Conservation (phyloP, 2,113 vertebrate species). For the Paramormyrops kingsleyae region DNA sequence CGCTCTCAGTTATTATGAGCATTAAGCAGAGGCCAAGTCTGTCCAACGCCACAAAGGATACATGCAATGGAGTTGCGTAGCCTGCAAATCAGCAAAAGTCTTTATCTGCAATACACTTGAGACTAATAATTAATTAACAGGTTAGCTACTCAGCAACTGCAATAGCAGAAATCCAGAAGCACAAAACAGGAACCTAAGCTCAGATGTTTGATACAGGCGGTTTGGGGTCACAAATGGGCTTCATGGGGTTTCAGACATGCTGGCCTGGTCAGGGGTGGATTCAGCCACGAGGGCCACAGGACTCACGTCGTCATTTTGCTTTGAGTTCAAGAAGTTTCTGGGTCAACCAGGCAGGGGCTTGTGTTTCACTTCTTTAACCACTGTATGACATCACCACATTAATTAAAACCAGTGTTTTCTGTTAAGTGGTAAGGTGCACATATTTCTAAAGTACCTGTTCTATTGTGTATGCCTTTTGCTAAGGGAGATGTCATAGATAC, state of each 20-base stretch:
- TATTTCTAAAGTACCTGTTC: background rate
- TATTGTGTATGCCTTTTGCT: background rate
- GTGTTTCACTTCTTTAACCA: no score
- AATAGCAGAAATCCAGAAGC: background rate
- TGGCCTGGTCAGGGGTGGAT: background rate
- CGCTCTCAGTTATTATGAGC: background rate
- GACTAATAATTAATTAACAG: slow-evolving; percentile 22
- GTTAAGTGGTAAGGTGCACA: background rate
- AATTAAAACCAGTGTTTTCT: background rate
- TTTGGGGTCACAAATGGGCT: background rate
- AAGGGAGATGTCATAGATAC: no score
- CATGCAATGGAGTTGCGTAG: background rate
- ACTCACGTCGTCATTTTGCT: no score
- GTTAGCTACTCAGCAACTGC: slow-evolving; percentile 9
- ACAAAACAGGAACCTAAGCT: background rate
- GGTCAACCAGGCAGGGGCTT: no score
- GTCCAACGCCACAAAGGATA: background rate
- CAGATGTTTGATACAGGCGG: background rate
- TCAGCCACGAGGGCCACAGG: background rate
- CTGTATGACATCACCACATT: background rate
- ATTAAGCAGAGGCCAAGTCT: background rate
- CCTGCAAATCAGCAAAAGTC: slow-evolving; percentile 15
- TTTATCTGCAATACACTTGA: slow-evolving; percentile 10
- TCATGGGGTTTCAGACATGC: background rate
- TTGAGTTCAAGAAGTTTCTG: no score